Evolutionary conservation across 2,888 invertebrate species (phyloP).

Genomic region (Orgyia antiqua): DNA sequence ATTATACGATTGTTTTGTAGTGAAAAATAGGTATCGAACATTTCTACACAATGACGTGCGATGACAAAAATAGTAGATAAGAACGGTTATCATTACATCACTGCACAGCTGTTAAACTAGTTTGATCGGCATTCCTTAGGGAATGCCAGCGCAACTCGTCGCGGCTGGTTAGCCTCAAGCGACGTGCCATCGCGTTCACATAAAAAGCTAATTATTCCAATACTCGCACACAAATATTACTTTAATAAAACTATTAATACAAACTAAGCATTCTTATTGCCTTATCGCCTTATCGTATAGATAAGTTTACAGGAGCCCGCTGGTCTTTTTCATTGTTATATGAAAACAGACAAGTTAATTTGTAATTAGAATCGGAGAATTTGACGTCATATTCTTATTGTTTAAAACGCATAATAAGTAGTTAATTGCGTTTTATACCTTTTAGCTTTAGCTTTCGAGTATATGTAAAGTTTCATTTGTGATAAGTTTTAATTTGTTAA

Average conservation of each 20-base stretch:
- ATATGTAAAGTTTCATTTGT: too few species aligned
- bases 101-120: conserved; percentile 59
- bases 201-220: conserved; percentile 37
- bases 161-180: conserved; percentile 4
- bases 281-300: conserved; percentile 10
- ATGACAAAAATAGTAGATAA: conserved; percentile 40
- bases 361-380: too few species aligned
- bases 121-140: conserved; percentile 60
- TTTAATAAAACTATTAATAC: too few species aligned
- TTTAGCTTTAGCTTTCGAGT: too few species aligned
- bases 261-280: conserved; percentile 17
- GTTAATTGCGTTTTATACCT: too few species aligned
- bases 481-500: too few species aligned
- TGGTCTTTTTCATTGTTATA: conserved; percentile 4
- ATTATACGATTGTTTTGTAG: too few species aligned
- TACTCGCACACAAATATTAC: conserved; percentile 20
- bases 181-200: conserved; percentile 32
- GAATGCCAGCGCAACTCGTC: conserved; percentile 45
- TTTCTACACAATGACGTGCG: conserved; percentile 20
- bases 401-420: too few species aligned
- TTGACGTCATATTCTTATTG: too few species aligned
- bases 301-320: conserved; percentile 7
- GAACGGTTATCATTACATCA: conserved; percentile 49
- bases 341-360: too few species aligned
- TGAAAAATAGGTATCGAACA: too few species aligned